Percentiles rank a stretch among this genome's conserved stretches.
phyloP scores from a whole-genome alignment of 2,797 vertebrate species.

The Eutrigla gurnardus region DNA sequence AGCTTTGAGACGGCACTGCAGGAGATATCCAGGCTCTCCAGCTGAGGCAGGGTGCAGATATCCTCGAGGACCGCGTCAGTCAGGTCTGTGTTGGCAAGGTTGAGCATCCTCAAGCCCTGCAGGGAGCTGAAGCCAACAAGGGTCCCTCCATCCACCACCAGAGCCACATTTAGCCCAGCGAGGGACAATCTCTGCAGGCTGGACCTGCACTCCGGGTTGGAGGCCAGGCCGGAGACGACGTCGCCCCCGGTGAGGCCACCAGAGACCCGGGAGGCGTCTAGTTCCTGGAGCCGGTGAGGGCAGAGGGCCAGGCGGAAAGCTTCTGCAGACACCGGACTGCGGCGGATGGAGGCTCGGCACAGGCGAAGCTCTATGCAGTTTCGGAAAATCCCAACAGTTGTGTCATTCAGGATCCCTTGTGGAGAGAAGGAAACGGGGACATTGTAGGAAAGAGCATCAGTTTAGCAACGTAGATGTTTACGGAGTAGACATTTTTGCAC shows the following conservation, averaged over 20 bases:
- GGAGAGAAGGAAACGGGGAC: slow-evolving; percentile 45
- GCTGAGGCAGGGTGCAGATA: slow-evolving; percentile 88
- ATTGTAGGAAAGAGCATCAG: slow-evolving; percentile 53
- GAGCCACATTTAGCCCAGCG: slow-evolving; percentile 87
- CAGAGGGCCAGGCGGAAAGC: slow-evolving; percentile 92
- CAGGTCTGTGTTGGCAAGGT: slow-evolving; percentile 91
- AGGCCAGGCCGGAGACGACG: slow-evolving; percentile 89
- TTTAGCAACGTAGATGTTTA: slow-evolving; percentile 43
- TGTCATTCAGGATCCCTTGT: slow-evolving; percentile 91
- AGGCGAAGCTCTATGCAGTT: slow-evolving; percentile 89
- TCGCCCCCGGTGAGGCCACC: slow-evolving; percentile 90
- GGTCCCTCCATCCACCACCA: slow-evolving; percentile 83
- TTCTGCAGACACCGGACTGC: slow-evolving; percentile 89
- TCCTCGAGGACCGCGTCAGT: slow-evolving; percentile 90
- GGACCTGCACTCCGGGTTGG: slow-evolving; percentile 89
- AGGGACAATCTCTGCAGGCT: slow-evolving; percentile 91
- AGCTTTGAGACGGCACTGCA: slow-evolving; percentile 92
- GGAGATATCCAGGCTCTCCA: slow-evolving; percentile 95
- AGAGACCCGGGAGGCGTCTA: slow-evolving; percentile 90
- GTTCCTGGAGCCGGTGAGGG: slow-evolving; percentile 92
- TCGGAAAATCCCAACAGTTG: slow-evolving; percentile 93
- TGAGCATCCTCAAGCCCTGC: slow-evolving; percentile 87
- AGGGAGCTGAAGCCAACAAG: slow-evolving; percentile 88
- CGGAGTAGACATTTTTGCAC: slow-evolving; percentile 37
- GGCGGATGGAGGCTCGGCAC: slow-evolving; percentile 89